Percentiles rank a stretch among this genome's conserved stretches.
Conservation (phyloP, 1,140 invertebrate genomes). For the Magallana gigas region DNA sequence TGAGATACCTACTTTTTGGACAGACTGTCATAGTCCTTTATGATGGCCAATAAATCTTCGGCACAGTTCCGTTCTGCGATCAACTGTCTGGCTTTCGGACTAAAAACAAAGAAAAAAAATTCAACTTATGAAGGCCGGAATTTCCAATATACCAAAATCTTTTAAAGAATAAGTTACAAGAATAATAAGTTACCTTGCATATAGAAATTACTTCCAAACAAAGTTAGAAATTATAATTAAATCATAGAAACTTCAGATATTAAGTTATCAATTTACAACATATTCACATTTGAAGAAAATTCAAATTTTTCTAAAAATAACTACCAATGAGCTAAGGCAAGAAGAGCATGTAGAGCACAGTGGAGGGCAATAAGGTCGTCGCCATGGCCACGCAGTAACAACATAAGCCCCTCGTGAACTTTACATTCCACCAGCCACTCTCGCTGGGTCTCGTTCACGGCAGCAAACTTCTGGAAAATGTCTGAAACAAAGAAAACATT, state of each 20-base stretch:
- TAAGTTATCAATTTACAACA: no score
- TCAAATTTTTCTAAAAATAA: background rate
- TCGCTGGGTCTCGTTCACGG: constrained; percentile 69
- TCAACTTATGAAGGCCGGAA: no score
- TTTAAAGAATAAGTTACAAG: no score
- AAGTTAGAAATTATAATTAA: background rate
- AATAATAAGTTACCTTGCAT: no score
- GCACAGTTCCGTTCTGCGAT: constrained; percentile 68
- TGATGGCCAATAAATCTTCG: constrained; percentile 68
- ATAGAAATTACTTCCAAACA: background rate
- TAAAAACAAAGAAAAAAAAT: constrained; percentile 47
- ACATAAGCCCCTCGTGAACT: constrained; percentile 64
- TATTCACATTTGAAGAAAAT: no score
- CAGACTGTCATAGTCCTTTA: constrained; percentile 72
- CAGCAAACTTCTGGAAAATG: constrained; percentile 78
- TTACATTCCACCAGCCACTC: constrained; percentile 73
- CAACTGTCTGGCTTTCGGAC: constrained; percentile 58
- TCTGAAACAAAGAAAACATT: constrained; percentile 62
- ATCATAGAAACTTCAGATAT: background rate
- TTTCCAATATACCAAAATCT: no score
- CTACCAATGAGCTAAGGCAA: constrained; percentile 67
- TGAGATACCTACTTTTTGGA: constrained; percentile 68
- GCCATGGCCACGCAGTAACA: constrained; percentile 51
- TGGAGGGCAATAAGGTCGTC: constrained; percentile 66
- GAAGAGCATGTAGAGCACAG: constrained; percentile 67